Base-by-base conservation (phyloP, 2,888 invertebrate genomes). In the Diarsia dahlii region DNA sequence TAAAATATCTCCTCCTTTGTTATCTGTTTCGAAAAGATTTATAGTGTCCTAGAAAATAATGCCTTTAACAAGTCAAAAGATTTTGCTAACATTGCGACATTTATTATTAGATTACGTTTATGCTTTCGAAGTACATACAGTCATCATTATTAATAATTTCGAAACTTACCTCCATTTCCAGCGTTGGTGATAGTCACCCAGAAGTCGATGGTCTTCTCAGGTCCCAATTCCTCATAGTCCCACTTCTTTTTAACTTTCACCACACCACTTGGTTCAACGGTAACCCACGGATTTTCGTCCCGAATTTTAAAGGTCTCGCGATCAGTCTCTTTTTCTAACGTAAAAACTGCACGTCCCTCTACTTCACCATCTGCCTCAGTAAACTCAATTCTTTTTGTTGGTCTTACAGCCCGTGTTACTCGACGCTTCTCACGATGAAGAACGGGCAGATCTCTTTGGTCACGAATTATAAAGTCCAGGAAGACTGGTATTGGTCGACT, bases 211-310 rank as follows among this genome's bases (percentile, higher is more conserved):
- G 99, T 99, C 94, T 99, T 99, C 96, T 99, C 99, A 3, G 99
- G 98, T 46, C 99, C 99, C 67, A 99, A 95, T 92, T 99, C 99
- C 93, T 99, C 99, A 95, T 99, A 99, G 97, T 99, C 99, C 99
- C 99, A 99, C 97, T 99, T 99, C 97, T 99, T 98, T 96, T 99
- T 99, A 85, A 99, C 99, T 91, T 98, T 98, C 90, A 99, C 99
- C 75, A 98, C 98, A 88, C 99, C 99, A 95, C 98, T 99, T 65
- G 98, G 97, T 94, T 98, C 99, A 72, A 99, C 99, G 65, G 98
- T 98, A 75, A 99, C 99, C 99, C 99, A 99, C 86, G 98, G 98
- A 97, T 99, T 99, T 93, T 99, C 99, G 91, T 99, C 99, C 89
- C 99, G 97, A 91, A 99, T 99, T 95, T 99, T 99, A 94, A 99